A percentile compares a stretch with the other conserved stretches of the same genome.
These are phyloP conservation scores for Phallusia fumigata DNA, from an alignment of 23 tunicate genomes.

Conservation along the genomic window DNA sequence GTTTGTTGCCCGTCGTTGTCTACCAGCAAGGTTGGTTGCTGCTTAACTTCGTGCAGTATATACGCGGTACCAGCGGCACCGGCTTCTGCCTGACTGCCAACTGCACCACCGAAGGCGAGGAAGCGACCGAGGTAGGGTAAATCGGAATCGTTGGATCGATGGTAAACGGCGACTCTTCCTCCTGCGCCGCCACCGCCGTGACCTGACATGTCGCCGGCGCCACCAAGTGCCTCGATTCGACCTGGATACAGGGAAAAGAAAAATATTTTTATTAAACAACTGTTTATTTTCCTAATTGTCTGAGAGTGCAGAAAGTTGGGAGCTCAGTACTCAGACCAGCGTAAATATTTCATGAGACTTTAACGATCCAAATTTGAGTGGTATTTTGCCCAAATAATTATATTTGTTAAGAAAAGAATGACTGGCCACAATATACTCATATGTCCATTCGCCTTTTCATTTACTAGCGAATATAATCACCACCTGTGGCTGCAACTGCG, in stretches of 20 bases:
- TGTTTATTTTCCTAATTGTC: not conserved
- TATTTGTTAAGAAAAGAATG: too few relatives aligned
- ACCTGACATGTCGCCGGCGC: constrained; percentile 20
- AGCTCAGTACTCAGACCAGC: not conserved
- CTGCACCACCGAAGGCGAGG: constrained; percentile 25
- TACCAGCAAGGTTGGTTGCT: constrained; percentile 18
- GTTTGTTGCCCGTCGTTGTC: constrained; percentile 16
- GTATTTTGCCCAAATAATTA: too few relatives aligned
- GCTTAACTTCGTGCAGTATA: constrained; percentile 4
- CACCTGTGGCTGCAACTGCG: too few relatives aligned
- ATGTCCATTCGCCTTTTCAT: too few relatives aligned
- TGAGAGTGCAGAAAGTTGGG: not conserved
- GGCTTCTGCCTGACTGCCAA: constrained; percentile 23
- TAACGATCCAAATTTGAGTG: too few relatives aligned
- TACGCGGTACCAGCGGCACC: constrained; percentile 27
- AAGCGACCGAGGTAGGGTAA: constrained; percentile 24
- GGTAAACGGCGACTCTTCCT: constrained; percentile 25
- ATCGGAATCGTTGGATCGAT: not conserved
- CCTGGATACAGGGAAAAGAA: not conserved
- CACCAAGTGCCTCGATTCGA: constrained; percentile 23
- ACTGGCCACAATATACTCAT: too few relatives aligned
- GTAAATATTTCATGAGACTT: too few relatives aligned
- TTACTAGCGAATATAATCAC: too few relatives aligned
- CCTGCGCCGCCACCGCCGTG: constrained; percentile 37
- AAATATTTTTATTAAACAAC: not conserved